Conservation (phyloP, 2,797 vertebrate genomes). For the Graptemys geographica region DNA sequence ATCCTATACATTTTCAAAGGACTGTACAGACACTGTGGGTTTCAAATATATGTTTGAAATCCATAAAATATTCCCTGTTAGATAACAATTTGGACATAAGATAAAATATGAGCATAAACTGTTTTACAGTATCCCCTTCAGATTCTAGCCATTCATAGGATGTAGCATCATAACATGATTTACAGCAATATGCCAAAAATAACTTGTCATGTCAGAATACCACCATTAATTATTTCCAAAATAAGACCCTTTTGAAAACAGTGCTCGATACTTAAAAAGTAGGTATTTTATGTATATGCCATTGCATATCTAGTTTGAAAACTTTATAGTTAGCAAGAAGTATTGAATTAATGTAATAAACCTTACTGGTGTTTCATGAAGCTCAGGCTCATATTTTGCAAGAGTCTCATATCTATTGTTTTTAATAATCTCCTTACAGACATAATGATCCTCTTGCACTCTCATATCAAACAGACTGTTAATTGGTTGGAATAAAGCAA, state of each 20-base stretch:
- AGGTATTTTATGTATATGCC: conserved; percentile 8
- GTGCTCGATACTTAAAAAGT: conserved; percentile 20
- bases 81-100: background rate
- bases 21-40: background rate
- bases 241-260: background rate
- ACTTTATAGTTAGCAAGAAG: conserved; percentile 46
- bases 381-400: conserved; percentile 70
- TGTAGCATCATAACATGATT: background rate
- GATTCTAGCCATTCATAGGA: background rate
- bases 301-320: conserved; percentile 37
- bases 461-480: conserved; percentile 70
- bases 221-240: conserved; percentile 28
- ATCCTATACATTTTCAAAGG: background rate
- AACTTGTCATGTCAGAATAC: conserved; percentile 1
- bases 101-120: background rate
- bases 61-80: background rate
- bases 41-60: conserved; percentile 14
- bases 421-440: conserved; percentile 80
- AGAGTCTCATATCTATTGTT: conserved; percentile 61
- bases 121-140: background rate
- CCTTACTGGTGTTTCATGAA: conserved; percentile 45
- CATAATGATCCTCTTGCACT: conserved; percentile 71
- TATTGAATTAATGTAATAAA: conserved; percentile 47
- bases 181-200: background rate
- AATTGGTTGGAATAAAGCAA: conserved; percentile 73